Percentiles rank a stretch among this genome's conserved stretches.
phyloP scores from a whole-genome alignment of 2,113 vertebrate species.

The Callionymus lyra region DNA sequence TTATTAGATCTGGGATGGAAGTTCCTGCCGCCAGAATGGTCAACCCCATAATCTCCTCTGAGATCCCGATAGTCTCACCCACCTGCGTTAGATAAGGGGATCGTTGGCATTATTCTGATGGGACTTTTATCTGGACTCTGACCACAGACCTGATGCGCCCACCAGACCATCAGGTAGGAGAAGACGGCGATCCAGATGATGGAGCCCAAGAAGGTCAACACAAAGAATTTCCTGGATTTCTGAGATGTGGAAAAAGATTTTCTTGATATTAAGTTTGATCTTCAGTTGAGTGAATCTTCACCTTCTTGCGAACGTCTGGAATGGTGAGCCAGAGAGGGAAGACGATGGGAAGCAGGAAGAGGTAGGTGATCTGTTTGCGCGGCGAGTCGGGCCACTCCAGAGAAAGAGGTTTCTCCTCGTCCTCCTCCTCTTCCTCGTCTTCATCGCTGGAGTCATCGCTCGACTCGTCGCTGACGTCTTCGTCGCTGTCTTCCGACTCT shows the following conservation, averaged over 20 bases:
- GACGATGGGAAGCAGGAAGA: slow-evolving; percentile 85
- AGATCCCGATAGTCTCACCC: slow-evolving; percentile 93
- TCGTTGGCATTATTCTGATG: too few species aligned
- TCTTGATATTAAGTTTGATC: not conserved
- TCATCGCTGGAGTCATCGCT: slow-evolving; percentile 47
- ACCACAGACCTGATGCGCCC: slow-evolving; percentile 87
- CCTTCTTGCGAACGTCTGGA: slow-evolving; percentile 84
- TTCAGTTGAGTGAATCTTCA: slow-evolving; percentile 39
- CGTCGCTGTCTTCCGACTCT: slow-evolving; percentile 38
- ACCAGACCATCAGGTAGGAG: slow-evolving; percentile 98
- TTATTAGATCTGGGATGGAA: slow-evolving; percentile 95
- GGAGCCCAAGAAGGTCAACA: slow-evolving; percentile 82
- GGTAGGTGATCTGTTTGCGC: slow-evolving; percentile 81
- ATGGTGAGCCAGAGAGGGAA: slow-evolving; percentile 92
- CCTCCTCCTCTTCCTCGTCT: slow-evolving; percentile 42
- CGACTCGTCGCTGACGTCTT: slow-evolving; percentile 25
- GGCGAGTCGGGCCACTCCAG: slow-evolving; percentile 82
- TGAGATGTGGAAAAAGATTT: slow-evolving; percentile 52
- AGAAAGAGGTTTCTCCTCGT: slow-evolving; percentile 81
- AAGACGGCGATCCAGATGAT: slow-evolving; percentile 89
- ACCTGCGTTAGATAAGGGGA: slow-evolving; percentile 63
- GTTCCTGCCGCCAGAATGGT: slow-evolving; percentile 94
- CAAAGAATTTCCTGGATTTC: slow-evolving; percentile 81
- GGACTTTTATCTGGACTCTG: too few species aligned
- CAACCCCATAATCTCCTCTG: slow-evolving; percentile 95